Evolutionary conservation across 2,888 invertebrate species (phyloP).

Genomic region (Drosophila parthenogenetica): DNA sequence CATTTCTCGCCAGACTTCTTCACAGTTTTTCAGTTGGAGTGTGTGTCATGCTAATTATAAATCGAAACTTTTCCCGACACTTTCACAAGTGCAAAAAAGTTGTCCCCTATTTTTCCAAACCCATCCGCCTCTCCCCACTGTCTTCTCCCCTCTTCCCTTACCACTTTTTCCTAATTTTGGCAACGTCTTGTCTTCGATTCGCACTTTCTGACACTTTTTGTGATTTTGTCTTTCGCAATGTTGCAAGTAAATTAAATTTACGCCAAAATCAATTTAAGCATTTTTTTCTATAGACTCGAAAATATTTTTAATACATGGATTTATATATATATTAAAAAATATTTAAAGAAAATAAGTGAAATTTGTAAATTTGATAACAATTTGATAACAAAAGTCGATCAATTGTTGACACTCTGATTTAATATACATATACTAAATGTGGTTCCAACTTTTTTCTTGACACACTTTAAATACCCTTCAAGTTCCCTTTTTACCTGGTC

Average conservation of each 20-base stretch:
- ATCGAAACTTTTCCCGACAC: slow-evolving; percentile 79
- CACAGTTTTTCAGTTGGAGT: slow-evolving; percentile 66
- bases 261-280: slow-evolving; percentile 19
- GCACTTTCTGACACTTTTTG: slow-evolving; percentile 66
- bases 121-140: background rate
- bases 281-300: too few relatives aligned
- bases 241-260: slow-evolving; percentile 67
- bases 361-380: too few relatives aligned
- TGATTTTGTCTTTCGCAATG: slow-evolving; percentile 40
- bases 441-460: too few relatives aligned
- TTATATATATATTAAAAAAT: too few relatives aligned
- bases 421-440: too few relatives aligned
- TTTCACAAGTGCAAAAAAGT: slow-evolving; percentile 73
- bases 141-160: background rate
- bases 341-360: too few relatives aligned
- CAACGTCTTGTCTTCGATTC: slow-evolving; percentile 29
- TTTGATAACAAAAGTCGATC: too few relatives aligned
- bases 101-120: background rate
- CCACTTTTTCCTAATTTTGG: background rate
- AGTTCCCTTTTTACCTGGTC: too few relatives aligned
- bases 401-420: too few relatives aligned
- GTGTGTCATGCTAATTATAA: slow-evolving; percentile 80
- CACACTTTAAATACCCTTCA: too few relatives aligned
- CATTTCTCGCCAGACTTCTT: slow-evolving; percentile 66
- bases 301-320: too few relatives aligned